Base-by-base conservation (phyloP, 2,888 invertebrate genomes). In the Caenorhabditis parvicauda region DNA sequence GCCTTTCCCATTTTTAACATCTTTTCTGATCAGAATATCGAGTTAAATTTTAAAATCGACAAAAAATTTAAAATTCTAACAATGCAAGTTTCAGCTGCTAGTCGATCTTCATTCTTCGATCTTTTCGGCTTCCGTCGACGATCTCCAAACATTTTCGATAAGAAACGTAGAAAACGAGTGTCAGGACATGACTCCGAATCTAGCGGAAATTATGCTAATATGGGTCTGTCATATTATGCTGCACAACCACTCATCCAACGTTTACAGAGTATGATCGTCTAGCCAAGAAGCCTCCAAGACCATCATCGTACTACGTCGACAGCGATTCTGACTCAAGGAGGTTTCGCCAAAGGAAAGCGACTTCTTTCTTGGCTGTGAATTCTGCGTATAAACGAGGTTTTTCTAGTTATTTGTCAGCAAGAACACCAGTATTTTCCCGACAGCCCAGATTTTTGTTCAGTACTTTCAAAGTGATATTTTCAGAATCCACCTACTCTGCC, bases 61-160 rank as follows among this genome's bases (percentile, higher is more conserved):
- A n/a, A n/a, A n/a, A n/a, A n/a, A n/a, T n/a, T n/a, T n/a, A n/a
- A n/a, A n/a, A n/a, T n/a, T n/a, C n/a, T n/a, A n/a, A n/a, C n/a
- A n/a, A n/a, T n/a, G n/a, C n/a, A 24, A 25, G 1, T 57, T 76
- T 44, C 64, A 77, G 76, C 74, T 12, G 64, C 77, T 4, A 74
- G 74, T 41, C 64, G 77, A 19, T 71, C 74, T 12, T 78, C 77
- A 12, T 72, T 79, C 48, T 60, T 79, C 17, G 79, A 79, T 50
- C 61, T 79, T 22, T 65, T 72, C 24, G 70, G 68, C 17, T 53
- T 72, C 19, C 68, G 68, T 28, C 52, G 65, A 28, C 41, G 62
- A 28, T 58, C 62, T 19, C 54, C 56, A n/a, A 54, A 54, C 17
- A 57, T 57, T 27, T 41, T 58, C 28, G 58, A 62, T 27, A 62